Evolutionary conservation across 2,797 vertebrate species (phyloP).

Genomic region (Lacerta agilis): DNA sequence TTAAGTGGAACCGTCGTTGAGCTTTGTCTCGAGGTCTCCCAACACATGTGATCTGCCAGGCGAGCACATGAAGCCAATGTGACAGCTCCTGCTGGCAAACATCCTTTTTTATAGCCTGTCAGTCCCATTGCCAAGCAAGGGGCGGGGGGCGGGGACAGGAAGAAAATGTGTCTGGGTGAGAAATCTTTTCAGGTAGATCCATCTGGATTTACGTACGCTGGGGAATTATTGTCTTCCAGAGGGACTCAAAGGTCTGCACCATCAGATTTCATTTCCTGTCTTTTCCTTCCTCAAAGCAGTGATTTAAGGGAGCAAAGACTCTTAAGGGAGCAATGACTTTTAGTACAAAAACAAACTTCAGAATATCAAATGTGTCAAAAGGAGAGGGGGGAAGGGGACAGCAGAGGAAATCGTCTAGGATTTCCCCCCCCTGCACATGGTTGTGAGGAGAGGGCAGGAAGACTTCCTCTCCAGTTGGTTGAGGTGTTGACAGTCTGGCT

Average conservation of each 20-base stretch:
- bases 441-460: no score
- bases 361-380: neutral
- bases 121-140: neutral
- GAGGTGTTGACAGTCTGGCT: no score
- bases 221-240: slow-evolving; percentile 26
- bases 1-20: slow-evolving; percentile 27
- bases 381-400: neutral
- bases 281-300: slow-evolving; percentile 4
- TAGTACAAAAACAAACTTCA: slow-evolving; percentile 18
- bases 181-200: neutral
- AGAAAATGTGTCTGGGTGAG: neutral
- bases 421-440: no score
- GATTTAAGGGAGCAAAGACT: slow-evolving; percentile 52
- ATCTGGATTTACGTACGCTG: neutral
- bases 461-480: no score
- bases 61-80: slow-evolving; percentile 27
- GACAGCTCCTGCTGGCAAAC: slow-evolving; percentile 46
- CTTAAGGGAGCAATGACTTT: slow-evolving; percentile 50
- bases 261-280: slow-evolving; percentile 32
- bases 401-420: no score
- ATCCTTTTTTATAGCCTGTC: slow-evolving; percentile 6
- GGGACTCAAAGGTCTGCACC: slow-evolving; percentile 24
- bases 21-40: slow-evolving; percentile 10
- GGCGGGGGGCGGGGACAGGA: neutral
- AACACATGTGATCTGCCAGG: slow-evolving; percentile 6